These are phyloP conservation scores for Euplexia lucipara DNA, from an alignment of 2,888 invertebrate species.

Conservation along the genomic window DNA sequence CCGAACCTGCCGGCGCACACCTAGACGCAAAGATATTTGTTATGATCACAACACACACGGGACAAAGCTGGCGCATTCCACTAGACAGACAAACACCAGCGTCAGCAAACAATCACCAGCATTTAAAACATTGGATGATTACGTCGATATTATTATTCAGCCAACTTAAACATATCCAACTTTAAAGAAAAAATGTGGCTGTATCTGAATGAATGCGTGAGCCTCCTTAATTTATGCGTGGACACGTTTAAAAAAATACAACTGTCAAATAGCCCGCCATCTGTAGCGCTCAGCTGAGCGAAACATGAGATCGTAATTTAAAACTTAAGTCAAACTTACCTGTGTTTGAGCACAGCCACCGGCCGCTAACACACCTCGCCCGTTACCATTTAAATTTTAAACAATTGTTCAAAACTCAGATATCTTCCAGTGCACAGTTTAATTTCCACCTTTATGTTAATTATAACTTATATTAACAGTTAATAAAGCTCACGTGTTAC, in stretches of 20 bases:
- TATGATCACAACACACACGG: constrained; percentile 65
- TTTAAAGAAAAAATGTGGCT: constrained; percentile 35
- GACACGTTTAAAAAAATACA: constrained; percentile 75
- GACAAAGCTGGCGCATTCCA: constrained; percentile 72
- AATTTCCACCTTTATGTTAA: constrained; percentile 80
- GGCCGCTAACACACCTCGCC: constrained; percentile 67
- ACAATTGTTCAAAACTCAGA: constrained; percentile 64
- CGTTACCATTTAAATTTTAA: constrained; percentile 69
- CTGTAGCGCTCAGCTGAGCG: constrained; percentile 64
- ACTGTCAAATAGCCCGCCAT: constrained; percentile 69
- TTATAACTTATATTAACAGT: constrained; percentile 74
- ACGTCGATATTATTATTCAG: constrained; percentile 59
- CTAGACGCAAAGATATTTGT: constrained; percentile 65
- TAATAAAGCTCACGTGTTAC: constrained; percentile 84
- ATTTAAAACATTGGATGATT: constrained; percentile 63
- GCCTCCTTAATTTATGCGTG: constrained; percentile 74
- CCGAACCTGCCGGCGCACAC: constrained; percentile 51
- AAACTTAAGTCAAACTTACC: constrained; percentile 75
- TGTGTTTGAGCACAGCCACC: constrained; percentile 71
- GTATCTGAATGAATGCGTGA: constrained; percentile 59
- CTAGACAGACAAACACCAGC: constrained; percentile 57
- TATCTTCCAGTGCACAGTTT: constrained; percentile 78
- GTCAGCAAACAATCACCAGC: constrained; percentile 62
- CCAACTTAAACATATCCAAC: constrained; percentile 30
- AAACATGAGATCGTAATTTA: constrained; percentile 30